Base-by-base conservation (phyloP, 2,888 invertebrate species). In the Blera fallax region DNA sequence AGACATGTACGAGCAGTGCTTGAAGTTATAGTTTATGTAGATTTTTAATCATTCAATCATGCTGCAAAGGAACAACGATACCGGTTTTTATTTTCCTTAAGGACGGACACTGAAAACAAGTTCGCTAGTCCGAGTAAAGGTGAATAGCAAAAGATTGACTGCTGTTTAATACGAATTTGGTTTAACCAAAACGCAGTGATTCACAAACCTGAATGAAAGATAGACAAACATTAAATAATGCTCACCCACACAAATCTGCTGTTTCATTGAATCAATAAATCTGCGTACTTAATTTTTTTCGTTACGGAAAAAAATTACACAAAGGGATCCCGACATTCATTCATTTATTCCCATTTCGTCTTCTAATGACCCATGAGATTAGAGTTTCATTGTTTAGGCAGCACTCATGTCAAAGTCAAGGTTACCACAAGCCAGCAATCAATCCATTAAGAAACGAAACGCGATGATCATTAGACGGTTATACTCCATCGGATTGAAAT, bases 21-120 rank as follows among this genome's bases (percentile, higher is more conserved):
- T 29, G 34, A 40, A 62, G 70, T 32, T 70, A 54, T 64, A 70
- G 50, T 58, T 77, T 76, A 70, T 82, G 77, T 11, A 48, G 18
- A 40, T 70, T 64, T 70, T 77, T 77, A 77, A 77, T 76, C 50
- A 64, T 64, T 70, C 60, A 82, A 82, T 82, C 64, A 64, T 27
- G 50, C 16, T 32, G 6, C 11, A n/a, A n/a, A 60, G 43, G 58
- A 16, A 24, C 3, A 16, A 10, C 24, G 5, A 48, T 27, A 48
- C 70, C 16, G 27, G 48, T 60, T 60, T 54, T 24, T 3, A 5
- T 10, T 27, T 8, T 11, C 4, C 18, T 0, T 6, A 32, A 64
- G 45, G 45, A 48, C 11, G 3, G 40, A 27, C 3, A 29, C 2
- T 1, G 7, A 37, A 45, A 18, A 56, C 50, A 3, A 18, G 52